Evolutionary conservation across 2,888 invertebrate species (phyloP).

Genomic region (Synergus laeviventris): DNA sequence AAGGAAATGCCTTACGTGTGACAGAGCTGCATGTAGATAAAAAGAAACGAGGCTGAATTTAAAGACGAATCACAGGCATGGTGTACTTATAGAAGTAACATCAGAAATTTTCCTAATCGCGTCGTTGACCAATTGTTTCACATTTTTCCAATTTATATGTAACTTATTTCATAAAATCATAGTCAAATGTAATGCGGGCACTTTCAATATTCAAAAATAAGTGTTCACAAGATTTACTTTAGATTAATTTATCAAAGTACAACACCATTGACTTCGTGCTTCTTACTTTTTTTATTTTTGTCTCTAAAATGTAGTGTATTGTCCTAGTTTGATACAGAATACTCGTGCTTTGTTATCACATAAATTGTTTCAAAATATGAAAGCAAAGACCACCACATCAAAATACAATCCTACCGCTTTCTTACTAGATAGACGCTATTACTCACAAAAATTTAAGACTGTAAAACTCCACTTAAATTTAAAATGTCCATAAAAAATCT

Average conservation of each 20-base stretch:
- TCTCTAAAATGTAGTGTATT: not conserved
- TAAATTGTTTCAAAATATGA: not conserved
- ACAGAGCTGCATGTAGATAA: slow-evolving; percentile 26
- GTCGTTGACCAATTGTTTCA: slow-evolving; percentile 23
- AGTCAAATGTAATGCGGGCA: slow-evolving; percentile 1
- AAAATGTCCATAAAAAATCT: slow-evolving; percentile 11
- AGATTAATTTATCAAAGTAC: slow-evolving; percentile 13
- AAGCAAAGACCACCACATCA: slow-evolving; percentile 21
- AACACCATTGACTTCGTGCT: slow-evolving; percentile 2
- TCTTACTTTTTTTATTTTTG: not conserved
- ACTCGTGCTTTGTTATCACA: slow-evolving; percentile 47
- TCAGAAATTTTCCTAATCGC: slow-evolving; percentile 1
- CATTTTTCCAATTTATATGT: not conserved
- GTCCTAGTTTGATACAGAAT: slow-evolving; percentile 47
- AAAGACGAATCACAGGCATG: slow-evolving; percentile 5
- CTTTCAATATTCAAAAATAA: not conserved
- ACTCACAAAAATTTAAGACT: slow-evolving; percentile 15
- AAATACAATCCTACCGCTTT: slow-evolving; percentile 23
- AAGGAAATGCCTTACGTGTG: slow-evolving; percentile 28
- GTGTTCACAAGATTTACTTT: not conserved
- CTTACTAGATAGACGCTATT: slow-evolving; percentile 6
- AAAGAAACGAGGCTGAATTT: slow-evolving; percentile 16
- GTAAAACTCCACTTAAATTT: slow-evolving; percentile 18
- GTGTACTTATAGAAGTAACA: not conserved
- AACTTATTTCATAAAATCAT: slow-evolving; percentile 19